Percentiles rank a stretch among this genome's conserved stretches.
phyloP scores from a whole-genome alignment of 2,113 vertebrate species.

The Lutjanus erythropterus region DNA sequence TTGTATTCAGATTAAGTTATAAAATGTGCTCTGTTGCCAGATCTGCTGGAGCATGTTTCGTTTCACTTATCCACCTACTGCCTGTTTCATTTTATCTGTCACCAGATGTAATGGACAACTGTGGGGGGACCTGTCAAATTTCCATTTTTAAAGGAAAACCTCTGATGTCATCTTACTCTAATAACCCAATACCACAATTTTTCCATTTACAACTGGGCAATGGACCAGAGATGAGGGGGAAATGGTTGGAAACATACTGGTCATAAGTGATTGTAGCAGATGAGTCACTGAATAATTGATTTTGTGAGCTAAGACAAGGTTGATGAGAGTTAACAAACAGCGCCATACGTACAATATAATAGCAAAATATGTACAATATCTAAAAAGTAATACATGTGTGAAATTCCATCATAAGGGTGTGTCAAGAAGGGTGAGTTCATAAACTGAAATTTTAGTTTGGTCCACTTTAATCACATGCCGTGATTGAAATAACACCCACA shows the following conservation, averaged over 20 bases:
- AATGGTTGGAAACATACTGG: constrained; percentile 8
- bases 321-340: background rate
- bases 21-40: background rate
- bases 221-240: background rate
- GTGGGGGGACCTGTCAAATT: constrained; percentile 8
- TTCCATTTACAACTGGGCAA: background rate
- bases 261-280: background rate
- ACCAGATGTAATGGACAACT: constrained; percentile 6
- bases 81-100: constrained; percentile 33
- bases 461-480: constrained; percentile 44
- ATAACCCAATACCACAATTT: constrained; percentile 12
- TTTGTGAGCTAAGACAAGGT: background rate
- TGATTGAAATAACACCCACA: constrained; percentile 72
- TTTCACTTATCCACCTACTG: constrained; percentile 27
- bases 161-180: constrained; percentile 40
- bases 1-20: constrained; percentile 18
- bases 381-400: background rate
- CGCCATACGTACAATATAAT: too few relatives aligned
- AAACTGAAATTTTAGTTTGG: constrained; percentile 16
- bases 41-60: constrained; percentile 2
- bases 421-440: too few relatives aligned
- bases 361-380: too few relatives aligned
- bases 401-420: too few relatives aligned
- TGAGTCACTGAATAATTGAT: background rate
- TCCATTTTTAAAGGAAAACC: constrained; percentile 33